Base-by-base conservation (phyloP, 2,113 vertebrate genomes). In the Psammodynastes pulverulentus region DNA sequence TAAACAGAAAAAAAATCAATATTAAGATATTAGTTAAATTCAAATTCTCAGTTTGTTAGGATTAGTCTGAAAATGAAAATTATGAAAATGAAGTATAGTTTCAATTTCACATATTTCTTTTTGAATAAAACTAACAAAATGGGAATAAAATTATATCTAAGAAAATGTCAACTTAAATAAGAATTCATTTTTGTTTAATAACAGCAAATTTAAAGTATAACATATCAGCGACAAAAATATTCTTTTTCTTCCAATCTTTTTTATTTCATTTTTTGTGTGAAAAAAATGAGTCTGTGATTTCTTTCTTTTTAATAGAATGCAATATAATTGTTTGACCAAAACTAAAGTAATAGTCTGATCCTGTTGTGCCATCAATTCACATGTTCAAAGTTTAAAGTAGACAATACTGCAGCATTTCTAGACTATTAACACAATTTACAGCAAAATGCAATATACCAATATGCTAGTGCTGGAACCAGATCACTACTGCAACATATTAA, bases 1-100 rank as follows among this genome's bases (percentile, higher is more conserved):
- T 34, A 88, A 90, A 89, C 84, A 90, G 15, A 89, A 87, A 93
- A 95, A 19, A 15, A 89, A 84, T 34, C 89, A 94, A 58, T 34
- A 53, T 93, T 34, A 92, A 94, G 49, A 86, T 19, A 26, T 23
- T 3, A 92, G 9, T 89, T 89, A 46, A 91, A 89, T 0, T 21
- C n/a, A 52, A 26, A 17, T 91, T 89, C 86, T 23, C 46, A 89
- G 26, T 4, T 93, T 26, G 62, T 45, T 8, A 23, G 49, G 62
- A 23, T 89, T 45, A 24, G 91, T 34, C 7, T 86, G 46, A 86
- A 86, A 86, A 48, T 86, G 26, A 86, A 13, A 48, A 23, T 90
- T 89, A 92, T 89, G 49, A 9, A 93, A 88, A 91, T 1, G 2
- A 91, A 3, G 62, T 10, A 89, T 84, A 86, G 91, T 91, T 15